Base-by-base conservation (phyloP, 2,797 vertebrate genomes). In the Peromyscus nudipes region DNA sequence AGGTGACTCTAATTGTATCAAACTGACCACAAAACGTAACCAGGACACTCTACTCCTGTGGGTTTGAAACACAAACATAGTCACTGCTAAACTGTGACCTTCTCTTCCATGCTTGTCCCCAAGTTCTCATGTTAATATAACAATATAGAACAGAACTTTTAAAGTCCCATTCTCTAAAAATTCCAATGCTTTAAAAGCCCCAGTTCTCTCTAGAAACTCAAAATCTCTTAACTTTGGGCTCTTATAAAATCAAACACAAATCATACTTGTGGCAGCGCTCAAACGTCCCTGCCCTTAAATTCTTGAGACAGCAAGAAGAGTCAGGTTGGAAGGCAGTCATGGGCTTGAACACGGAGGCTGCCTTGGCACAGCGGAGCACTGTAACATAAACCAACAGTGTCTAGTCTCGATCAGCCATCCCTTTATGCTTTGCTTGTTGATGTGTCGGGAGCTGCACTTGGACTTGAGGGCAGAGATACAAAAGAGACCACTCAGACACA, bases 321-420 rank as follows among this genome's bases (percentile, higher is more conserved):
- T 25, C 10, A 16, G 76, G 77, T 46, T n/a, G 4, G 31, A 65
- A 81, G 73, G 77, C 29, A 76, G 57, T 37, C 5, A 2, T 17
- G 1, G 0, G 2, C 19, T 46, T 49, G 23, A n/a, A 64, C 5
- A 8, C 0, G 10, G 37, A 49, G 65, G 23, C 3, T 6, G 6
- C 3, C 8, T 2, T 0, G 12, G 77, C 3, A 34, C 4, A 43
- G 55, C 4, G 0, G 1, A 92, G 31, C 2, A 62, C 2, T 12
- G 87, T 31, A 19, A 25, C 0, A 65, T 25, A 10, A 62, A 31
- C 17, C 1, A 6, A 4, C 7, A 29, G 73, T 1, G 0, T 43
- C n/a, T n/a, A 6, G 12, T 75, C 46, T 43, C n/a, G n/a, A n/a
- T 55, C 79, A 46, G 57, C 21, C 2, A 23, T 19, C n/a, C 46